Base-by-base conservation (phyloP, 2,797 vertebrate species). In the Enteromius radiatus region DNA sequence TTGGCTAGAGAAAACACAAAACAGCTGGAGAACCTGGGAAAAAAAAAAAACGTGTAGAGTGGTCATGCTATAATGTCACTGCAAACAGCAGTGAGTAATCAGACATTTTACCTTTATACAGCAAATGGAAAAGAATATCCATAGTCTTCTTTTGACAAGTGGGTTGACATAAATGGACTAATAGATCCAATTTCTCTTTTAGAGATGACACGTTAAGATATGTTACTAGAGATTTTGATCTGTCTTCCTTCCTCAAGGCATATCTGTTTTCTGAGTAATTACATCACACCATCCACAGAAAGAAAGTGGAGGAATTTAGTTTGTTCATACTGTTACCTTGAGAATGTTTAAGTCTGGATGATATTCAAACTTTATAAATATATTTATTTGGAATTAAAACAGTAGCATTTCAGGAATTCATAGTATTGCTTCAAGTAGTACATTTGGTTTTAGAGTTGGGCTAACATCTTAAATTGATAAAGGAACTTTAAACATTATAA, bases 21-120 rank as follows among this genome's bases (percentile, higher is more conserved):
- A 80, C n/a, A 82, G 80, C 69, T 63, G 31, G 74, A 86, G 74
- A 81, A 75, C 70, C 76, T 80, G 43, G 10, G 6, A n/a, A n/a
- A n/a, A 5, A 1, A 14, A 59, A 59, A 26, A 59, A 26, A 31
- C 10, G 65, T 33, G 33, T 56, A 9, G 47, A 56, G 64, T 64
- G 71, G 78, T 76, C 61, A 54, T 41, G 76, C 41, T 78, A 43
- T 76, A 70, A 79, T 43, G 71, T 28, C 38, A 45, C 26, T 33
- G 63, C 12, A 67, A 78, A 19, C 2, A 67, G 21, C 63, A n/a
- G n/a, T 33, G 8, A 54, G 7, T 52, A 41, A 78, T 54, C 31
- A 68, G 14, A 78, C 0, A 4, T 38, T 54, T 12, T 21, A 78
- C 54, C 17, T 68, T 38, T 36, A n/a, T 49, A 69, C 33, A n/a